A percentile compares a stretch with the other conserved stretches of the same genome.
Conservation (phyloP, 1,140 invertebrate genomes). For the Macrobrachium nipponense region DNA sequence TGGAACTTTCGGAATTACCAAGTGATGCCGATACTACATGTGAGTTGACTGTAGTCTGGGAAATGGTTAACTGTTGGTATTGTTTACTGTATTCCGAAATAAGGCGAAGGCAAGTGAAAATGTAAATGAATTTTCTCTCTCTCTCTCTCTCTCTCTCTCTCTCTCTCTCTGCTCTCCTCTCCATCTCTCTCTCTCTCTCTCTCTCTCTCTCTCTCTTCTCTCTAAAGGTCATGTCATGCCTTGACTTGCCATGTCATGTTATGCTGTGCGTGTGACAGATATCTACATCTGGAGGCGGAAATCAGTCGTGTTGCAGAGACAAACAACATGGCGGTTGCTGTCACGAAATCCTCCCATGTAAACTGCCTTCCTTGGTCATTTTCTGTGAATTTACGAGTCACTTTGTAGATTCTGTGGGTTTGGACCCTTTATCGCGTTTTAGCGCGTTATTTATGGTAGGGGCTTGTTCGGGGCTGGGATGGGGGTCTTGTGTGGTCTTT, state of each 20-base stretch:
- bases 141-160: constrained; percentile 4
- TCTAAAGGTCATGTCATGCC: not conserved
- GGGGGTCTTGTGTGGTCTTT: no score
- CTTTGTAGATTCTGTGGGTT: constrained; percentile 35
- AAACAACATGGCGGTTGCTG: constrained; percentile 38
- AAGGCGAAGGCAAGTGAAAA: no score
- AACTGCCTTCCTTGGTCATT: constrained; percentile 31
- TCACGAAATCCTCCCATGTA: constrained; percentile 29
- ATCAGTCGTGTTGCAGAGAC: constrained; percentile 31
- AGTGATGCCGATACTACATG: no score
- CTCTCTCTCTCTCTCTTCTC: not conserved
- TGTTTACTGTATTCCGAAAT: no score
- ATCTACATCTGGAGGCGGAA: not conserved
- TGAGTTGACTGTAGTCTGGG: no score
- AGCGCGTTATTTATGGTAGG: constrained; percentile 7
- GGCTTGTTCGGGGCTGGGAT: not conserved
- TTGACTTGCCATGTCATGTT: not conserved
- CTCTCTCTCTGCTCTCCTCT: not conserved
- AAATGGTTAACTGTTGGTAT: no score
- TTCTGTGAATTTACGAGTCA: constrained; percentile 30
- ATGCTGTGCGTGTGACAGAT: not conserved
- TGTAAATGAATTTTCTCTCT: not conserved
- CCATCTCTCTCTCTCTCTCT: not conserved
- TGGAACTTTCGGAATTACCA: no score
- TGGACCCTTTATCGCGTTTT: constrained; percentile 7